Conservation (phyloP, 1,140 invertebrate genomes). For the Nephila pilipes region DNA sequence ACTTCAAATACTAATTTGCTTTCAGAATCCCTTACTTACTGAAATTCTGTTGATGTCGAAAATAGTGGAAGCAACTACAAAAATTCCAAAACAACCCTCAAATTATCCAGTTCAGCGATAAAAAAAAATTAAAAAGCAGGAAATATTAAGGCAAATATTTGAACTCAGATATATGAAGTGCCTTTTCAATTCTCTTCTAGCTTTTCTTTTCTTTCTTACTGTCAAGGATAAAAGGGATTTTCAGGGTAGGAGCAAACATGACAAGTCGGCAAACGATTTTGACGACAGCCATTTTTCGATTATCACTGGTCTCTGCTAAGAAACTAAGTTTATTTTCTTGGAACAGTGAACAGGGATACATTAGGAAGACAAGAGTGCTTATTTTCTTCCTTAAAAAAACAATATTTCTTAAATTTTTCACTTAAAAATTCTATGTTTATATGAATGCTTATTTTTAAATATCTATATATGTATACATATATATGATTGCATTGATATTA, state of each 20-base stretch:
- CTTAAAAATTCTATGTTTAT: too few relatives aligned
- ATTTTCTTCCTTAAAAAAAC: background rate
- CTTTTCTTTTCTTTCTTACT: slow-evolving; percentile 25
- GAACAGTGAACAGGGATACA: background rate
- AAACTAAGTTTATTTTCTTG: slow-evolving; percentile 5
- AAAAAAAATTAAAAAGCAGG: slow-evolving; percentile 15
- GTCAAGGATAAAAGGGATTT: slow-evolving; percentile 27
- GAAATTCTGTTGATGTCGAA: background rate
- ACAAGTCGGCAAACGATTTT: slow-evolving; percentile 38
- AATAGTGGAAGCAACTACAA: background rate
- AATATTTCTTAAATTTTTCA: background rate
- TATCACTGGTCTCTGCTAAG: background rate
- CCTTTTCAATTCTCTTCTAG: slow-evolving; percentile 22
- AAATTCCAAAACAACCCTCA: background rate
- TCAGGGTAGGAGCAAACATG: slow-evolving; percentile 25
- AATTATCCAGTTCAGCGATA: background rate
- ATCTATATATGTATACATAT: too few relatives aligned
- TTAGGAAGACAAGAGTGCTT: background rate
- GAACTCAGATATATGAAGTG: slow-evolving; percentile 28
- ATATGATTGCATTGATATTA: too few relatives aligned
- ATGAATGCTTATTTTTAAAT: too few relatives aligned
- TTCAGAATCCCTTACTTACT: background rate
- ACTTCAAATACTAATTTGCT: slow-evolving; percentile 2
- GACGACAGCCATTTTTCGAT: slow-evolving; percentile 40
- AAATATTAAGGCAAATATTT: slow-evolving; percentile 52